Evolutionary conservation across 1,140 invertebrate species (phyloP), one percentile per base, ranked within the genome.

Genomic region (Microplitis demolitor): DNA sequence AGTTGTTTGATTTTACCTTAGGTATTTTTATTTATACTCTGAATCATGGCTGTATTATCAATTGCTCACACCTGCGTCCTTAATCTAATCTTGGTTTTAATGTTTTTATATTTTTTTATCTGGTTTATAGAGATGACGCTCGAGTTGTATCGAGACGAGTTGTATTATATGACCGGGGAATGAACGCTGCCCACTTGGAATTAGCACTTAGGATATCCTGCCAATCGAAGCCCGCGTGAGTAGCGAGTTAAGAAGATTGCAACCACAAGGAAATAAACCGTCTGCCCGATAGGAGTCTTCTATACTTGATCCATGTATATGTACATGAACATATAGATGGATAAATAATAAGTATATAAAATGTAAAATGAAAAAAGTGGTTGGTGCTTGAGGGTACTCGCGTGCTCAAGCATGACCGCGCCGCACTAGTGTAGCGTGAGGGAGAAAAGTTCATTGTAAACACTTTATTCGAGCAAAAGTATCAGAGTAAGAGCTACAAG

Each of bases 401-500:
- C 54, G 67, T 69, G 67, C 67, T 69, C 56, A 69, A 31, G 14
- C 54, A 34, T 58, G 53, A 68, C 64, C 53, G 53, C 50, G 39
- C 64, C 50, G 39, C 64, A 51, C 11, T 9, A 31, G 45, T 51
- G 39, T 31, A 68, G 54, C 50, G 54, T 13, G 54, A 54, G 53
- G 35, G 11, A 4, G 64, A 54, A 54, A 16, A 68, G 51, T 45
- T 45, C 66, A 68, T 56, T 68, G 66, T 56, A 68, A 68, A 68
- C 66, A 68, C 51, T 68, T 68, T 68, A 68, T 68, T 58, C 66
- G 33, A 68, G 66, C 51, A 56, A 54, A 54, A 56, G 54, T 37
- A 51, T n/a, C 31, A 33, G 14, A 53, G 53, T 5, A 24, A 24
- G 24, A 24, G 24, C 24, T 24, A 24, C 5, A 16, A 54, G 16